A percentile compares a stretch with the other conserved stretches of the same genome.
Evolutionary conservation across 2,113 vertebrate species (phyloP).

Genomic region (Dolichallabes microphthalmus): DNA sequence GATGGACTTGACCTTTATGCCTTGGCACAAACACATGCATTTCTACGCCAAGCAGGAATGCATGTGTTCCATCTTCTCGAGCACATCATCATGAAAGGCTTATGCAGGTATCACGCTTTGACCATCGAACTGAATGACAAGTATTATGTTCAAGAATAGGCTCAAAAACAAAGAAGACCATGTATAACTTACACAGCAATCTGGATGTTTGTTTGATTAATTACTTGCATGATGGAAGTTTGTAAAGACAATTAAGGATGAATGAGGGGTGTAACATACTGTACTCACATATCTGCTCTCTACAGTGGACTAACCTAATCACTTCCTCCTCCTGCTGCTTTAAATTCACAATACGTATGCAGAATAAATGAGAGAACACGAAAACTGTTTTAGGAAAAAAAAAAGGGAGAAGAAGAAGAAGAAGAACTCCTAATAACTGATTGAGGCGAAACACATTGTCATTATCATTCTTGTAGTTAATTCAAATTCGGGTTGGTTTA

Average conservation of each 20-base stretch:
- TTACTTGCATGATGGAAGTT: background rate
- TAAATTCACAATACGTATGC: background rate
- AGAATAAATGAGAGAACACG: constrained; percentile 32
- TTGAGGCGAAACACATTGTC: constrained; percentile 41
- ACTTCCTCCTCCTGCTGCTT: background rate
- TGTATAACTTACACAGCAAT: background rate
- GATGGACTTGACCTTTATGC: background rate
- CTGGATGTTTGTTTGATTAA: background rate
- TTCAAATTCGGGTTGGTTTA: constrained; percentile 54
- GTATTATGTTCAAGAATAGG: background rate
- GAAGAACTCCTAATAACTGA: constrained; percentile 25
- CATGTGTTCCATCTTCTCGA: background rate
- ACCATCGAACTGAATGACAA: background rate
- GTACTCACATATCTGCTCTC: background rate
- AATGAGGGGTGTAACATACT: background rate
- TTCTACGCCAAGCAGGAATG: background rate
- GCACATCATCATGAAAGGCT: background rate
- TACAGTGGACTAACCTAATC: constrained; percentile 13
- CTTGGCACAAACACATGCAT: no score
- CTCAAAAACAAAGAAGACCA: background rate
- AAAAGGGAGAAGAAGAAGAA: background rate
- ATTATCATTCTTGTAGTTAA: constrained; percentile 50
- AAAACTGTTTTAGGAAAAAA: constrained; percentile 31
- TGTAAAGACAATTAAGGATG: background rate
- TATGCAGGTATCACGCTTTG: background rate